phyloP scores from a whole-genome alignment of 2,888 invertebrate genomes.

The Cephus rjabovi region DNA sequence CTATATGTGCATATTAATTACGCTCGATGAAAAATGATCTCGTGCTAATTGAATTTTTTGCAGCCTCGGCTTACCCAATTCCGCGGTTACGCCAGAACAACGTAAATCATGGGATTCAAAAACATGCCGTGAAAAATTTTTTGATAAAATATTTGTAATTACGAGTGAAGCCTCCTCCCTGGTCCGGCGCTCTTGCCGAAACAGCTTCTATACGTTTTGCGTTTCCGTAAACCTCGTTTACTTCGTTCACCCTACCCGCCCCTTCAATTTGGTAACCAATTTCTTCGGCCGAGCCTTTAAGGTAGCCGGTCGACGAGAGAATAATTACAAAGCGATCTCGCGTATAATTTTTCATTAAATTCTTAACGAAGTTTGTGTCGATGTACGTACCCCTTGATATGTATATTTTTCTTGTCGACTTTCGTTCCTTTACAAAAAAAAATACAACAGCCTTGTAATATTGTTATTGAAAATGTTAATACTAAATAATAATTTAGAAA shows the following conservation, averaged over 20 bases:
- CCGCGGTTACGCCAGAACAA: not conserved
- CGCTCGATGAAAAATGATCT: slow-evolving; percentile 1
- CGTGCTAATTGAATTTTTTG: slow-evolving; percentile 5
- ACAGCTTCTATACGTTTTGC: not conserved
- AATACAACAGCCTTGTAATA: not conserved
- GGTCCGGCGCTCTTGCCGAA: not conserved
- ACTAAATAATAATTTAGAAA: no score
- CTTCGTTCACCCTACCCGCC: not conserved
- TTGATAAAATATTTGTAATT: not conserved
- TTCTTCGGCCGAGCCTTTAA: not conserved
- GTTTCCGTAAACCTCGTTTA: not conserved
- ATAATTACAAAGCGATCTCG: not conserved
- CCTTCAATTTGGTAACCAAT: not conserved
- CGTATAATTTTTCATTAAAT: not conserved
- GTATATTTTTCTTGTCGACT: not conserved
- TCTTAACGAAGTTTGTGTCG: not conserved
- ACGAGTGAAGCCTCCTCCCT: not conserved
- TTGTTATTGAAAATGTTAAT: not conserved
- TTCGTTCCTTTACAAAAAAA: not conserved
- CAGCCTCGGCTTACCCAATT: not conserved
- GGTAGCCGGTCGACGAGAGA: not conserved
- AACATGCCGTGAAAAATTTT: not conserved
- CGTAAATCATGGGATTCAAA: slow-evolving; percentile 3
- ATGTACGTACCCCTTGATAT: not conserved
- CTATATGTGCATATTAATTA: not conserved